Conservation (phyloP, 1,140 invertebrate genomes). For the Melanaphis sacchari region DNA sequence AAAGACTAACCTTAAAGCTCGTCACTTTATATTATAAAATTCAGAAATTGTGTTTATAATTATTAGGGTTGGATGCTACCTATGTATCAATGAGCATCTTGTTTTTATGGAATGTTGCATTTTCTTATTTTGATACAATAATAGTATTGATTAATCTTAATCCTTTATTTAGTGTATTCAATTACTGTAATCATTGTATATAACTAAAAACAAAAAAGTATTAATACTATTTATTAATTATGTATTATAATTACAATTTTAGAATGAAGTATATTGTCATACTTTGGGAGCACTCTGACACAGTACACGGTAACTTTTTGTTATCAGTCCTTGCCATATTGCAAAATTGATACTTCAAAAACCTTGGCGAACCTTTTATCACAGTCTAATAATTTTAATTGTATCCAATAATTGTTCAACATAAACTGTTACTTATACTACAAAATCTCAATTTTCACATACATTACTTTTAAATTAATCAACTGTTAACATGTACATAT, state of each 20-base stretch:
- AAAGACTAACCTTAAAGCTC: no score
- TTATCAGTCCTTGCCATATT: conserved; percentile 75
- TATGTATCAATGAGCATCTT: conserved; percentile 67
- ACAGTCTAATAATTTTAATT: conserved; percentile 86
- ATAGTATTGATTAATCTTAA: conserved; percentile 72
- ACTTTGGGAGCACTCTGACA: conserved; percentile 69
- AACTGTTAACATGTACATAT: conserved; percentile 66
- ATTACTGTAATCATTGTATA: conserved; percentile 68
- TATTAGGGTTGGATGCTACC: not conserved
- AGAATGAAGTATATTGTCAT: conserved; percentile 69
- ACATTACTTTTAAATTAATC: conserved; percentile 82
- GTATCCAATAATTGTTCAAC: conserved; percentile 84
- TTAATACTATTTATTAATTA: conserved; percentile 24
- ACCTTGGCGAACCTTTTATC: conserved; percentile 79
- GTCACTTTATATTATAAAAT: no score
- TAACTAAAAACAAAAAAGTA: not conserved
- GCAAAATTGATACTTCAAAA: conserved; percentile 81
- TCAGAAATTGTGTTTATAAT: no score
- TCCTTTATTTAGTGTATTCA: conserved; percentile 81
- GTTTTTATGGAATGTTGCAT: conserved; percentile 65
- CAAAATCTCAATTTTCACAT: conserved; percentile 86
- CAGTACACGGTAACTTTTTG: conserved; percentile 67
- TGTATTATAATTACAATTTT: conserved; percentile 67
- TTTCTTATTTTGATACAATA: conserved; percentile 72
- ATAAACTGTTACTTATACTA: conserved; percentile 74